Conservation (phyloP, 2,888 invertebrate genomes). For the Ectobius pallidus region DNA sequence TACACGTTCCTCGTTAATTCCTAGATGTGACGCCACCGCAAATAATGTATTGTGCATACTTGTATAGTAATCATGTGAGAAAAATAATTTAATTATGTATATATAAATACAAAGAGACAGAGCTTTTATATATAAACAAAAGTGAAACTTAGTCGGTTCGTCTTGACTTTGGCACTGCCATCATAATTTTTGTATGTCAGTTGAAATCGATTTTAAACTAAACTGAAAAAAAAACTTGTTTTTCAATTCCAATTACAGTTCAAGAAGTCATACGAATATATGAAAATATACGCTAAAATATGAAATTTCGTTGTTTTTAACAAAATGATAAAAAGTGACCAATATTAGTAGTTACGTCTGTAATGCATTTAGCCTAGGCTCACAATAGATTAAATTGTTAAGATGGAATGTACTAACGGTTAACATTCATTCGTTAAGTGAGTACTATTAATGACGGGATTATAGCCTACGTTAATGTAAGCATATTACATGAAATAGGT, state of each 20-base stretch:
- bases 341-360: no score
- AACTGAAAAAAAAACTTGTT: background rate
- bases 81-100: background rate
- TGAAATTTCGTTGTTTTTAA: background rate
- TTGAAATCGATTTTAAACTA: background rate
- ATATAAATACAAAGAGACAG: constrained; percentile 10
- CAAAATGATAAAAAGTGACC: background rate
- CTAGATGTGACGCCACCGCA: background rate
- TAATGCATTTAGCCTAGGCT: no score
- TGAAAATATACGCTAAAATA: constrained; percentile 2
- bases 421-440: no score
- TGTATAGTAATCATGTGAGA: background rate
- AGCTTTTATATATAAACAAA: constrained; percentile 7
- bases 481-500: no score
- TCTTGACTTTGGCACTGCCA: constrained; percentile 8
- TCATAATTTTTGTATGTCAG: background rate
- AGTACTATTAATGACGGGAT: no score
- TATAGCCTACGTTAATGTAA: no score
- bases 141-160: background rate
- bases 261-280: background rate
- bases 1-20: background rate
- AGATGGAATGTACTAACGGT: no score
- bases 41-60: background rate
- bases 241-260: background rate
- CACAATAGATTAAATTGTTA: no score